phyloP scores from a whole-genome alignment of 2,888 invertebrate species.

The Taenaris catops region DNA sequence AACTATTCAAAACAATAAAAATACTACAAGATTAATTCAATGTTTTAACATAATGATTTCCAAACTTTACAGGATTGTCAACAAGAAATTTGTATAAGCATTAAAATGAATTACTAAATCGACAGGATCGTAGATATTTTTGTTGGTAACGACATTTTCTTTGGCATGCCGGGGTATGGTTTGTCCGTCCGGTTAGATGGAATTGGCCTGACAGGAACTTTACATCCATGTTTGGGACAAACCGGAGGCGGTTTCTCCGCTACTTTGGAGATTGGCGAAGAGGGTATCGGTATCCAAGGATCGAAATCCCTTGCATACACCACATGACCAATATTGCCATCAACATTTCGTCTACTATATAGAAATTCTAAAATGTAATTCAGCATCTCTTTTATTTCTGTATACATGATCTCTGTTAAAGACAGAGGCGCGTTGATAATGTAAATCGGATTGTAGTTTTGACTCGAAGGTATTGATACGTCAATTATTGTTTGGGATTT shows the following conservation, averaged over 20 bases:
- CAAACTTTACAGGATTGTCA: too few species aligned
- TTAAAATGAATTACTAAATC: too few species aligned
- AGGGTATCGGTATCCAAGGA: conserved; percentile 60
- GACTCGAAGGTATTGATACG: conserved; percentile 6
- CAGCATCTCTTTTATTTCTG: conserved; percentile 5
- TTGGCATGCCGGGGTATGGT: conserved; percentile 41
- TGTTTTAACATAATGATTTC: too few species aligned
- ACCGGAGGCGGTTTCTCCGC: conserved; percentile 29
- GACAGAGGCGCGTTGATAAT: background rate
- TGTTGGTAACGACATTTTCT: conserved; percentile 29
- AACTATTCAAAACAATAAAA: too few species aligned
- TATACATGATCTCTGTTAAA: background rate
- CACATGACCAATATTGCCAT: conserved; percentile 10
- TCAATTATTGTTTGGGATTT: conserved; percentile 8
- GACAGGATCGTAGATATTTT: background rate
- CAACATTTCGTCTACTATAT: background rate
- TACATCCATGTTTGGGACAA: conserved; percentile 50
- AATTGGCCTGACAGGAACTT: conserved; percentile 31
- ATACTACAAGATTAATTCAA: too few species aligned
- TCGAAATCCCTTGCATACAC: conserved; percentile 39
- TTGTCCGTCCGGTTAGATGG: conserved; percentile 28
- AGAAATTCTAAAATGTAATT: conserved; percentile 5
- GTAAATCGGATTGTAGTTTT: conserved; percentile 1
- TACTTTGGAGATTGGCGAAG: conserved; percentile 43
- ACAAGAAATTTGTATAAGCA: too few species aligned